Evolutionary conservation across 2,888 invertebrate species (phyloP), one percentile per base, ranked within the genome.

Genomic region (Apomyelois bistriatella): DNA sequence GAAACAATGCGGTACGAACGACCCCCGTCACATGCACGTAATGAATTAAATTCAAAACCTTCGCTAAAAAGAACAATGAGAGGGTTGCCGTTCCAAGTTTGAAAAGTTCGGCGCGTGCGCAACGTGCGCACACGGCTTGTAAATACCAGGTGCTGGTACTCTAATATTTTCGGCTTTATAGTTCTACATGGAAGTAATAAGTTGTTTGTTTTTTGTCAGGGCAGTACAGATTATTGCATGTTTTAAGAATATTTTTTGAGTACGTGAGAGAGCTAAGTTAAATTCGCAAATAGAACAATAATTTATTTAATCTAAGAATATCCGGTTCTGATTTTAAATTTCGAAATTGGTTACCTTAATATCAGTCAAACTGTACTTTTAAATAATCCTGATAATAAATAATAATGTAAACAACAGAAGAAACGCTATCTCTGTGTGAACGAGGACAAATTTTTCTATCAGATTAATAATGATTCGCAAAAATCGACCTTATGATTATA

Each of bases 51-150:
- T 49, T 52, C 52, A 58, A 59, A 59, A 63, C 62, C 58, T 58
- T 58, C 57, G 55, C 56, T 53, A 47, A 59, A 61, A 63, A 61
- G 63, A 54, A 64, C 63, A 64, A 64, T 64, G 52, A 49, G 53
- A 56, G 61, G 59, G 58, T 55, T 57, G 58, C 13, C 46, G 58
- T 46, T 47, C 51, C 36, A 48, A 52, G 57, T 53, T 51, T 55
- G 58, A 53, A 49, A 48, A 47, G 49, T 51, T 42, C 36, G 57
- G 41, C 62, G 59, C 62, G 60, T 59, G 64, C 61, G 60, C 58
- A 50, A 38, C 62, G 59, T 60, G 60, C 58, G 64, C 61, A 59
- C 58, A 50, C 43, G 48, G 42, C 54, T 36, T 30, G 52, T 54
- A 46, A 49, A 52, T 35, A 43, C 55, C 55, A 55, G 55, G 53